These are phyloP conservation scores for Anoplolepis gracilipes DNA, from an alignment of 1,140 invertebrate species.

Conservation along the genomic window DNA sequence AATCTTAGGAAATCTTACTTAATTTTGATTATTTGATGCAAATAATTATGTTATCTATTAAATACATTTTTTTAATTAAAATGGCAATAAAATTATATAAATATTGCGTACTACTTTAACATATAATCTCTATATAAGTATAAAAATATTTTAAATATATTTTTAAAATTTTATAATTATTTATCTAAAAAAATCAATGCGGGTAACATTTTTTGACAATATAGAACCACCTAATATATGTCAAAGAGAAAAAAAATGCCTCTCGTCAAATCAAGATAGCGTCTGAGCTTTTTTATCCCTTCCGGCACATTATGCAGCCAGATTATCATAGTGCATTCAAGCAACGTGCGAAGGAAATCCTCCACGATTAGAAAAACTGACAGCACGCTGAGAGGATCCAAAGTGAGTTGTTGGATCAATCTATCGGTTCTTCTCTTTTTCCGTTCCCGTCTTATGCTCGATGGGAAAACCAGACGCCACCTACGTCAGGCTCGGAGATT, in stretches of 20 bases:
- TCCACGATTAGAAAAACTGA: constrained; percentile 55
- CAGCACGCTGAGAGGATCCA: constrained; percentile 44
- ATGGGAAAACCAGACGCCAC: constrained; percentile 56
- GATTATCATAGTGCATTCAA: constrained; percentile 51
- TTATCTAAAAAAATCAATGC: background rate
- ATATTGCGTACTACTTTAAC: background rate
- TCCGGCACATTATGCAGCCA: constrained; percentile 43
- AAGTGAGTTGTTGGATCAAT: constrained; percentile 56
- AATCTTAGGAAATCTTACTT: too few species aligned
- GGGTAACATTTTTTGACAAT: background rate
- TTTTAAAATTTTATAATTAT: background rate
- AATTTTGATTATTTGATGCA: too few species aligned
- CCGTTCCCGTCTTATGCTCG: constrained; percentile 26
- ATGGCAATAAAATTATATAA: background rate
- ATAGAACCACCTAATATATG: background rate
- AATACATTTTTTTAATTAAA: background rate
- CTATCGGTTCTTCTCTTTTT: constrained; percentile 40
- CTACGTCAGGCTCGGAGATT: constrained; percentile 67
- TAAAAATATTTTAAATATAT: background rate
- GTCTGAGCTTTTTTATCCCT: constrained; percentile 11
- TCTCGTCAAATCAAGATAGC: constrained; percentile 21
- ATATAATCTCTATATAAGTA: background rate
- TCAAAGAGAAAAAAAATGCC: background rate
- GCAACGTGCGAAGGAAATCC: constrained; percentile 51
- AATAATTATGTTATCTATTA: background rate